A percentile compares a stretch with the other conserved stretches of the same genome.
Evolutionary conservation across 2,113 vertebrate species (phyloP).

Genomic region (Corythornis madagascariensis): DNA sequence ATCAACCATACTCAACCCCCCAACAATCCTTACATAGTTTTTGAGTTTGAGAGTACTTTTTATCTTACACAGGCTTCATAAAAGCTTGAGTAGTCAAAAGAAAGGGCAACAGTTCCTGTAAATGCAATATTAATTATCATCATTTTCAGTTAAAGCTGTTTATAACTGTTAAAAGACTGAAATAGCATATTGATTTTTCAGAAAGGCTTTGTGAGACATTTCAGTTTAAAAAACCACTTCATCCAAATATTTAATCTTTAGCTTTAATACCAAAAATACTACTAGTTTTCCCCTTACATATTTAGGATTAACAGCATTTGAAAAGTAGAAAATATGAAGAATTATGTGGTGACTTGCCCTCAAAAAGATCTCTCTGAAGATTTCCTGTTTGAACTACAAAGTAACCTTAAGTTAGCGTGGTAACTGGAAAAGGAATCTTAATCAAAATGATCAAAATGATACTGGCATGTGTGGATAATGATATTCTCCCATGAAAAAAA

Average conservation of each 20-base stretch:
- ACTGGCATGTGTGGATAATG: background rate
- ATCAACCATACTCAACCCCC: background rate
- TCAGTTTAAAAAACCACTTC: background rate
- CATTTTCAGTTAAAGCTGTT: background rate
- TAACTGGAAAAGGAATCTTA: background rate
- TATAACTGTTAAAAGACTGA: background rate
- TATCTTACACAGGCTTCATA: background rate
- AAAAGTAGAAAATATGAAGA: background rate
- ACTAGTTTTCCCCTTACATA: background rate
- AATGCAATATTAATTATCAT: background rate
- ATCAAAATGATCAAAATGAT: background rate
- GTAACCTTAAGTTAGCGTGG: background rate
- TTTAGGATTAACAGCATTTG: background rate
- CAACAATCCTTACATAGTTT: background rate
- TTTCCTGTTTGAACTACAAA: background rate
- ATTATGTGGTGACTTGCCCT: background rate
- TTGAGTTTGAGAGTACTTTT: background rate
- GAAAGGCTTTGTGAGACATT: background rate
- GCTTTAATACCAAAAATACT: background rate
- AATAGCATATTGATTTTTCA: background rate
- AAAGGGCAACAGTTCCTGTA: background rate
- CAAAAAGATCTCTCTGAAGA: background rate
- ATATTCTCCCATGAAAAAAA: background rate
- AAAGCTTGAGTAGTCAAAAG: background rate
- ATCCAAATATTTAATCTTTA: background rate